Evolutionary conservation across 2,888 invertebrate genomes (phyloP).

Genomic region (Pteria penguin): DNA sequence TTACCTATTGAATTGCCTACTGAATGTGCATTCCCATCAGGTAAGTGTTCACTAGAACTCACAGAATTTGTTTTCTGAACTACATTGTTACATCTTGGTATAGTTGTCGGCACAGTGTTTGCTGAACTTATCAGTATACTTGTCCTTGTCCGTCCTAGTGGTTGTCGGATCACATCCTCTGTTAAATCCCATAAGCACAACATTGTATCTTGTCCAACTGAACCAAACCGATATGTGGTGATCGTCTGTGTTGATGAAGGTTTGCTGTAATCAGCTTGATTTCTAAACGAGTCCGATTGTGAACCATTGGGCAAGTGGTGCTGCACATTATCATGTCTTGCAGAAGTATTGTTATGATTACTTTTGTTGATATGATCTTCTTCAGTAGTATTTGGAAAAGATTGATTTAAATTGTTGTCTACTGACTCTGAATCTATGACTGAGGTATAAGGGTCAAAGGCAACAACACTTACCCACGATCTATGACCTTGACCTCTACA

Average conservation of each 20-base stretch:
- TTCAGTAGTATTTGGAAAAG: too few species aligned
- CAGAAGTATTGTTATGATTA: slow-evolving; percentile 35
- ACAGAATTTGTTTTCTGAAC: slow-evolving; percentile 66
- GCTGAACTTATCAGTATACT: slow-evolving; percentile 73
- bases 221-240: slow-evolving; percentile 91
- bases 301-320: slow-evolving; percentile 35
- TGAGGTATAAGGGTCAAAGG: slow-evolving; percentile 85
- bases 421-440: slow-evolving; percentile 82
- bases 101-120: slow-evolving; percentile 46
- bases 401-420: slow-evolving; percentile 82
- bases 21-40: slow-evolving; percentile 68
- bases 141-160: slow-evolving; percentile 80
- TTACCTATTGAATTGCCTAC: slow-evolving; percentile 65
- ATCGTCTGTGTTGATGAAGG: slow-evolving; percentile 48
- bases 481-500: slow-evolving; percentile 98
- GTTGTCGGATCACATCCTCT: slow-evolving; percentile 93
- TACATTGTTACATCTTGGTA: slow-evolving; percentile 70
- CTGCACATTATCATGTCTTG: slow-evolving; percentile 37
- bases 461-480: slow-evolving; percentile 98
- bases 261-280: slow-evolving; percentile 54
- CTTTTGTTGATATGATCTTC: slow-evolving; percentile 60
- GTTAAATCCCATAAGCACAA: slow-evolving; percentile 99
- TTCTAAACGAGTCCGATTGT: slow-evolving; percentile 47
- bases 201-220: slow-evolving; percentile 98
- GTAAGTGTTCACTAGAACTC: slow-evolving; percentile 64